Base-by-base conservation (phyloP, 2,888 invertebrate genomes). In the Protophormia terraenovae region DNA sequence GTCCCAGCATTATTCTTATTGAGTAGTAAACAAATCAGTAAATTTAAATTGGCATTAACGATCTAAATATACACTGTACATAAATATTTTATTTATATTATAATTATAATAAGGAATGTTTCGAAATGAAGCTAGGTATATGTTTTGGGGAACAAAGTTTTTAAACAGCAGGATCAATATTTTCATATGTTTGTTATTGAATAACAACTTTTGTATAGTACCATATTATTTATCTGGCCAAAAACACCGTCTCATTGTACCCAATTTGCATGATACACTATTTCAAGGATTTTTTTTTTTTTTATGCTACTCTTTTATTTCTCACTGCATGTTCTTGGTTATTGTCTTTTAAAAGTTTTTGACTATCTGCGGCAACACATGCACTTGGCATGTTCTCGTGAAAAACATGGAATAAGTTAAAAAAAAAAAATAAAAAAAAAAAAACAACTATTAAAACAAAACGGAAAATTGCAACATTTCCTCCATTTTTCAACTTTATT, bases 321-420 rank as follows among this genome's bases (percentile, higher is more conserved):
- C 47, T 35, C 7, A 8, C 22, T 53, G 50, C 53, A 5, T 53
- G 55, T 71, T 58, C 12, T 38, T 71, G n/a, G 10, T 27, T 19
- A 24, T 38, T 55, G 35, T 35, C 35, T 47, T 35, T 38, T 47
- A 7, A 62, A 64, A 41, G 12, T 79, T 38, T 38, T 41, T 2
- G 16, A 64, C 60, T 67, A 73, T 83, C 83, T 78, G 55, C 38
- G 67, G 77, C 66, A 77, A 38, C 77, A 77, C 76, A 83, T 77
- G 66, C 71, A 72, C 66, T 76, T 64, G 64, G 45, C n/a, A 50
- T 69, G 41, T 55, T 82, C 5, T 55, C 32, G 69, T 41, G 19
- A 53, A 69, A 75, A 77, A 38, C 55, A 50, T 55, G 47, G 24
- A 67, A 71, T 3, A 41, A 27, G 29, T 58, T 24, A 24, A 53